phyloP scores from a whole-genome alignment of 1,140 invertebrate genomes.

The Caerostris darwini region DNA sequence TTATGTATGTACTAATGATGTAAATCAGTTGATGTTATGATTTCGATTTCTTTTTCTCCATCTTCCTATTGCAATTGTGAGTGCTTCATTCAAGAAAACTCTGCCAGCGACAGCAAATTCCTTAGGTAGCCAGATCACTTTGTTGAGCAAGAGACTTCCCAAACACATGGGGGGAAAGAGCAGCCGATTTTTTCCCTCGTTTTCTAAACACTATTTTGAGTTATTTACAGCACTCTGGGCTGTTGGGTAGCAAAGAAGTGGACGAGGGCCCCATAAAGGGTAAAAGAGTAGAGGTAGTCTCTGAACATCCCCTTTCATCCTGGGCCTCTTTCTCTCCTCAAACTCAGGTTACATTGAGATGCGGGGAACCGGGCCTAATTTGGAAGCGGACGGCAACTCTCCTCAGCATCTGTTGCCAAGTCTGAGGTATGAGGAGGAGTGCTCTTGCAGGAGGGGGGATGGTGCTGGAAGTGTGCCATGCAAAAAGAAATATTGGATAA shows the following conservation, averaged over 20 bases:
- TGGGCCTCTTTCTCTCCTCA: conserved; percentile 50
- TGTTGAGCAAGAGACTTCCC: conserved; percentile 48
- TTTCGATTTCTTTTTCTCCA: no score
- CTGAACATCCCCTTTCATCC: conserved; percentile 49
- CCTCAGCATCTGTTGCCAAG: conserved; percentile 73
- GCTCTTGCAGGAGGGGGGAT: conserved; percentile 42
- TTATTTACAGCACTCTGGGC: conserved; percentile 62
- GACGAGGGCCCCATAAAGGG: conserved; percentile 70
- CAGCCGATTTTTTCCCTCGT: not conserved
- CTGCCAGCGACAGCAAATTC: no score
- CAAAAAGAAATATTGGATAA: conserved; percentile 43
- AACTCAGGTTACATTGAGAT: conserved; percentile 69
- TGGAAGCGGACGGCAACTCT: conserved; percentile 69
- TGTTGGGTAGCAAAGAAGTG: conserved; percentile 61
- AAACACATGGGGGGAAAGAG: not conserved
- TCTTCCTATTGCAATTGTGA: no score
- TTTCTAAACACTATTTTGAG: conserved; percentile 66
- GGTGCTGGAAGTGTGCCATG: conserved; percentile 67
- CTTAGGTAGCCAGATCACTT: conserved; percentile 13
- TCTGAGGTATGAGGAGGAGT: conserved; percentile 58
- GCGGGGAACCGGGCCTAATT: conserved; percentile 73
- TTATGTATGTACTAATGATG: no score
- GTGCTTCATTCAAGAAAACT: no score
- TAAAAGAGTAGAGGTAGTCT: conserved; percentile 65
- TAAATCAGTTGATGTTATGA: no score